Conservation (phyloP, 2,888 invertebrate genomes). For the Acrocyrtus sp. region DNA sequence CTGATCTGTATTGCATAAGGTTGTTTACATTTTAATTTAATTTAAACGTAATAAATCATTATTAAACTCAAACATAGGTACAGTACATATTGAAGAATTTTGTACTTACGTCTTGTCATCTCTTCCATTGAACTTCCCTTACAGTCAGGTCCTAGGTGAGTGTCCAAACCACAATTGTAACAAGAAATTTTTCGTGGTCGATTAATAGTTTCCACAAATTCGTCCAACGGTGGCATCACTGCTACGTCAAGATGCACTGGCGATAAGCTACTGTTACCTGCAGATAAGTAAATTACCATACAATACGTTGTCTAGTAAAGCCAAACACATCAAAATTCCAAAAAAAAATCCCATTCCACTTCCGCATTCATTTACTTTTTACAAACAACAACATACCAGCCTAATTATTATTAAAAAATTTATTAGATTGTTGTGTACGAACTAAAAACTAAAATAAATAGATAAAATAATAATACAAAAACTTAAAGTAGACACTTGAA, state of each 20-base stretch:
- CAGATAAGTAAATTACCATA: constrained; percentile 42
- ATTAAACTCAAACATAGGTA: too few species aligned
- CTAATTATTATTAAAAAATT: neutral
- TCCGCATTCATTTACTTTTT: too few species aligned
- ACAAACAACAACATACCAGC: too few species aligned
- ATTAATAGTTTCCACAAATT: constrained; percentile 42
- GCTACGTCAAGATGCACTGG: constrained; percentile 52
- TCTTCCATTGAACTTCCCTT: constrained; percentile 93
- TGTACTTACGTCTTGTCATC: constrained; percentile 73
- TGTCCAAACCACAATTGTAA: constrained; percentile 90
- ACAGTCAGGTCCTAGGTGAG: constrained; percentile 87
- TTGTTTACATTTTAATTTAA: neutral
- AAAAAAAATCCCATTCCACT: neutral
- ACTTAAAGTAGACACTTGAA: too few species aligned
- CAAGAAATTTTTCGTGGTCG: constrained; percentile 74
- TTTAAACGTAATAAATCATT: neutral
- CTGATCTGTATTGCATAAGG: constrained; percentile 40
- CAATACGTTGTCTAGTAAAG: constrained; percentile 1
- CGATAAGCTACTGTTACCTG: constrained; percentile 53
- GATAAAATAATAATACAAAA: too few species aligned
- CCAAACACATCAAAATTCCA: neutral
- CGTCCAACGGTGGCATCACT: constrained; percentile 54
- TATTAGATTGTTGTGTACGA: neutral
- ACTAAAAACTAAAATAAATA: neutral
- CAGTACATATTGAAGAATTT: too few species aligned